Percentiles rank a stretch among this genome's conserved stretches.
These are phyloP conservation scores for Cepphus grylle DNA, from an alignment of 2,113 vertebrate genomes.

Conservation along the genomic window DNA sequence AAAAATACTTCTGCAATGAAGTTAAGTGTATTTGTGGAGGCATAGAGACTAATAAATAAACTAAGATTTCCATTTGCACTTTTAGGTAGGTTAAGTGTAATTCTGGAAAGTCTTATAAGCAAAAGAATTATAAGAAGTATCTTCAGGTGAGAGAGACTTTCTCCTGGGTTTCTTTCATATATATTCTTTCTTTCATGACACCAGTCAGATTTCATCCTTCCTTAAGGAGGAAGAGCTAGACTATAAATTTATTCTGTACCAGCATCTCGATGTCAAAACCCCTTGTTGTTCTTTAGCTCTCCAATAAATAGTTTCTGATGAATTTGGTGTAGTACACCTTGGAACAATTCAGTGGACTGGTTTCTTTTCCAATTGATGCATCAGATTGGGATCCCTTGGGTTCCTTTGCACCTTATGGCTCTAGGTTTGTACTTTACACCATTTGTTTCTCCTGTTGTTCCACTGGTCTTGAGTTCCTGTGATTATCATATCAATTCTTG, in stretches of 20 bases:
- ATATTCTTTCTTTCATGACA: too few relatives aligned
- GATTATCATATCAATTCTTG: not conserved
- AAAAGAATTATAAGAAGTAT: not conserved
- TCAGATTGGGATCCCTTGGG: not conserved
- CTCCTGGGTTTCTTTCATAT: not conserved
- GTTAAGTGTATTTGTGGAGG: not conserved
- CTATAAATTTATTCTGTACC: not conserved
- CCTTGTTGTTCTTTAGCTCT: not conserved
- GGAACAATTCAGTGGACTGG: not conserved
- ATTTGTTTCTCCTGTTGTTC: not conserved
- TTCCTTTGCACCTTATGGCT: not conserved
- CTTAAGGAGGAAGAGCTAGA: not conserved
- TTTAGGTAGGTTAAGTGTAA: not conserved
- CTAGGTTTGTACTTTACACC: not conserved
- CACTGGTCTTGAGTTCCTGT: not conserved
- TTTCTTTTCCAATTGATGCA: not conserved
- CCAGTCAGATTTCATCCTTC: not conserved
- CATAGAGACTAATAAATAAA: not conserved
- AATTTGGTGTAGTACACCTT: not conserved
- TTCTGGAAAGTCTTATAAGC: not conserved
- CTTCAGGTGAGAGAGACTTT: not conserved
- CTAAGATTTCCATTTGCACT: not conserved
- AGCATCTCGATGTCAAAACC: not conserved
- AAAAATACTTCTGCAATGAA: not conserved
- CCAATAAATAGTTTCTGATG: not conserved